Conservation (phyloP, 1,140 invertebrate genomes). For the Zaprionus kolodkinae region DNA sequence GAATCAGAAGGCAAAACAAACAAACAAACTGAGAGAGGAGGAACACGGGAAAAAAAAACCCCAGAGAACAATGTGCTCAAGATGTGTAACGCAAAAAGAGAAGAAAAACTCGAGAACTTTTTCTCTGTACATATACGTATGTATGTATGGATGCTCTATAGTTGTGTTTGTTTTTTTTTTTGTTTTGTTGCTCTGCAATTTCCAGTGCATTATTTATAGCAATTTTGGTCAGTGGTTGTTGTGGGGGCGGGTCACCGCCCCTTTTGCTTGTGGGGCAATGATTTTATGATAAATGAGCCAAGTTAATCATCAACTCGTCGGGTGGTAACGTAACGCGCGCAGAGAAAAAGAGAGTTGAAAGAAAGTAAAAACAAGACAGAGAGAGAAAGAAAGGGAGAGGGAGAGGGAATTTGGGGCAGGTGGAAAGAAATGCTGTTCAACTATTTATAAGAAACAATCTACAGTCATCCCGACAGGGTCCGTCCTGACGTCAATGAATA, state of each 20-base stretch:
- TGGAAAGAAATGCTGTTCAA: conserved; percentile 29
- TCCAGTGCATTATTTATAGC: conserved; percentile 66
- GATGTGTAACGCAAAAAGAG: conserved; percentile 20
- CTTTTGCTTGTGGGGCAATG: conserved; percentile 45
- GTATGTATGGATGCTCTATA: conserved; percentile 14
- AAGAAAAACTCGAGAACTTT: conserved; percentile 30
- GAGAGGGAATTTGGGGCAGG: conserved; percentile 21
- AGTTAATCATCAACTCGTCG: conserved; percentile 59
- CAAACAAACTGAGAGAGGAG: background rate
- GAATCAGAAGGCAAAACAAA: conserved; percentile 19
- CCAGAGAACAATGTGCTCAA: conserved; percentile 31
- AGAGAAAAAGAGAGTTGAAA: conserved; percentile 13
- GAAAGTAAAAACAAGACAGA: background rate
- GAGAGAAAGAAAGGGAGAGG: background rate
- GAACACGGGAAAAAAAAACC: background rate
- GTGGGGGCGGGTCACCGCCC: conserved; percentile 6
- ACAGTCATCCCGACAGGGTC: conserved; percentile 15
- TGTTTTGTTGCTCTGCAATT: conserved; percentile 29
- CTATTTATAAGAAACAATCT: conserved; percentile 38
- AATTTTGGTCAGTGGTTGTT: conserved; percentile 34
- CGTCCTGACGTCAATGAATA: conserved; percentile 42
- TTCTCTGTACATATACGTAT: conserved; percentile 33
- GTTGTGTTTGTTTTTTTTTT: conserved; percentile 4
- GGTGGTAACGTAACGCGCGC: background rate
- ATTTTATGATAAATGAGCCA: conserved; percentile 71